Base-by-base conservation (phyloP, 2,113 vertebrate genomes). In the Pithys albifrons region DNA sequence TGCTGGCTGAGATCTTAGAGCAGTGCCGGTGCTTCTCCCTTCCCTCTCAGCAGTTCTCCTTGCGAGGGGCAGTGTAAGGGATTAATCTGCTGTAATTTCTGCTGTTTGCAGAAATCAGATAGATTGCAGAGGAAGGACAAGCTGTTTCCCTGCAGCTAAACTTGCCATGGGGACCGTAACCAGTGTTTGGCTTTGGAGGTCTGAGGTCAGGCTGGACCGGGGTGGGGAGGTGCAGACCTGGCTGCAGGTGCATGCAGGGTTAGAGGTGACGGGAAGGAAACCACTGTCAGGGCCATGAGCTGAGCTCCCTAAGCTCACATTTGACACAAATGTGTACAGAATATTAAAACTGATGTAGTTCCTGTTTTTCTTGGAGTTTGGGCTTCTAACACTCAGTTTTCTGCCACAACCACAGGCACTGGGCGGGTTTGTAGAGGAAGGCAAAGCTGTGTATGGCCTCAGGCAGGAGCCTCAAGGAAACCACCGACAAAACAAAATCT, bases 251-350 rank as follows among this genome's bases (percentile, higher is more conserved):
- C 1, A 0, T 5, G 33, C 46, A 16, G 14, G 64, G 59, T 19
- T 9, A 6, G 24, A 66, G 51, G 66, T 31, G 46, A 8, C 13
- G 46, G 43, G 29, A 24, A 9, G 14, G 22, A 22, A 25, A 35
- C 2, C 2, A 0, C 31, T 14, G 17, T 10, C 11, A 0, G 0
- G 24, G n/a, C 49, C 13, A 0, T 6, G 45, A 57, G 43, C 0
- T 33, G 72, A 69, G 72, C 45, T 49, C 64, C 55, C 31, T 10
- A 7, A 31, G 61, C 14, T 2, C 72, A 55, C 51, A 10, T 37
- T 52, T 41, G 23, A 45, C 62, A n/a, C 27, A 54, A 9, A 39
- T 57, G 18, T 3, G 13, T 29, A 3, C 1, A 18, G 51, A 7
- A 23, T 27, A 6, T 48, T 67, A 17, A 27, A 84, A 39, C 7